Evolutionary conservation across 2,888 invertebrate species (phyloP), one percentile per base, ranked within the genome.

Genomic region (Drosophila formosana): DNA sequence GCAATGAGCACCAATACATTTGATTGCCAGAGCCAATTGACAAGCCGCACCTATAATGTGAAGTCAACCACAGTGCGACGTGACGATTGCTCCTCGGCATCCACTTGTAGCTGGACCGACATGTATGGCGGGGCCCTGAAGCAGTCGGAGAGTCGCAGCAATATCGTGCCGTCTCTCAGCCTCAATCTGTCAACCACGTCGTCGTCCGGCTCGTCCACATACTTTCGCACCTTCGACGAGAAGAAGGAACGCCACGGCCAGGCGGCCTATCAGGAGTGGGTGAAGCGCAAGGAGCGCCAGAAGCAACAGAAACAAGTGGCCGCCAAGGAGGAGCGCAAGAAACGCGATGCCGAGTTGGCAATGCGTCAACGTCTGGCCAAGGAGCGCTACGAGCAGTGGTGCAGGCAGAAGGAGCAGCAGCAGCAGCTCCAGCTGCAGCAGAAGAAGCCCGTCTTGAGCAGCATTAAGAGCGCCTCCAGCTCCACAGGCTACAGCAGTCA

Each of bases 201-300:
- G 0, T 80, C 86, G 1, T 88, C 88, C 7, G 78, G 69, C 0
- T 61, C 80, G 0, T 70, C 84, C 5, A 85, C 80, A 7, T 81
- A 60, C 58, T 73, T 53, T 46, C 79, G 77, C 23, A 62, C 25
- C 1, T 52, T 75, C 2, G 74, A 62, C 4, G 72, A 78, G 23
- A 23, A 50, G 5, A 81, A 81, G 64, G 70, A 69, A 4, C 77
- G 60, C 3, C 53, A 61, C 1, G 85, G 87, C 0, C 82, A 89
- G 34, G 51, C 63, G 2, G 90, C 91, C 2, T 92, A 88, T 62
- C 78, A 86, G 13, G 90, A 88, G 25, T 92, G 92, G 92, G 72
- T 91, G 7, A 89, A 89, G 8, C 90, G 90, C 18, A 92, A 92
- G 78, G 84, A 69, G 71, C 81, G 45, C 34, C 85, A 64, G 58